Evolutionary conservation across 2,113 vertebrate species (phyloP).

Genomic region (Corvus cornix): DNA sequence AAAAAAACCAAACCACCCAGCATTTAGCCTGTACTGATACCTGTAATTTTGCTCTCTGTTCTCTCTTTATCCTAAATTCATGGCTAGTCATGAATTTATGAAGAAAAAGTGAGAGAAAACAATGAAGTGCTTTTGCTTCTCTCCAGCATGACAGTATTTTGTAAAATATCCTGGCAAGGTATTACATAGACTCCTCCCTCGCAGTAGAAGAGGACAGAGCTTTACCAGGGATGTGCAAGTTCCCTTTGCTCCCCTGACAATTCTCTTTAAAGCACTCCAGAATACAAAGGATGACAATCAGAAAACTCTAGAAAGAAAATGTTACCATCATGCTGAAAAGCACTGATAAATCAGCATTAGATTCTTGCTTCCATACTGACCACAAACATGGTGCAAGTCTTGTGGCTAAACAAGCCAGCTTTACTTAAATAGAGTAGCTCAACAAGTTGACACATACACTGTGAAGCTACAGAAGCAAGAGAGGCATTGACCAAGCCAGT

Average conservation of each 20-base stretch:
- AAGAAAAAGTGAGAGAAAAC: neutral
- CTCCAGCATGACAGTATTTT: neutral
- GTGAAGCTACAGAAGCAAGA: neutral
- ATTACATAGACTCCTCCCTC: neutral
- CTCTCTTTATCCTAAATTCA: neutral
- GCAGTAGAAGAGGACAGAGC: neutral
- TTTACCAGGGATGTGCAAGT: neutral
- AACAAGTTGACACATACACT: neutral
- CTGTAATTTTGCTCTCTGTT: neutral
- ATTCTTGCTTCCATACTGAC: neutral
- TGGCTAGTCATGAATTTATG: neutral
- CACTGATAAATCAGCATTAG: neutral
- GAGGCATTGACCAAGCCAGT: neutral
- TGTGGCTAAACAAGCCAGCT: neutral
- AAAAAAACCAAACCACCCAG: neutral
- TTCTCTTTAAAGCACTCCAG: neutral
- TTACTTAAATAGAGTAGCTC: neutral
- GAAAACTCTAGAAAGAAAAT: neutral
- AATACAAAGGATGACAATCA: neutral
- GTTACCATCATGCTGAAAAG: neutral
- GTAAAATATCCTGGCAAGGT: neutral
- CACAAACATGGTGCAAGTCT: neutral
- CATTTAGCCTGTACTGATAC: neutral
- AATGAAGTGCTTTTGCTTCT: neutral
- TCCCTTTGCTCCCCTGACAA: neutral